phyloP scores from a whole-genome alignment of 1,140 invertebrate species.

The Conopomorpha cramerella region DNA sequence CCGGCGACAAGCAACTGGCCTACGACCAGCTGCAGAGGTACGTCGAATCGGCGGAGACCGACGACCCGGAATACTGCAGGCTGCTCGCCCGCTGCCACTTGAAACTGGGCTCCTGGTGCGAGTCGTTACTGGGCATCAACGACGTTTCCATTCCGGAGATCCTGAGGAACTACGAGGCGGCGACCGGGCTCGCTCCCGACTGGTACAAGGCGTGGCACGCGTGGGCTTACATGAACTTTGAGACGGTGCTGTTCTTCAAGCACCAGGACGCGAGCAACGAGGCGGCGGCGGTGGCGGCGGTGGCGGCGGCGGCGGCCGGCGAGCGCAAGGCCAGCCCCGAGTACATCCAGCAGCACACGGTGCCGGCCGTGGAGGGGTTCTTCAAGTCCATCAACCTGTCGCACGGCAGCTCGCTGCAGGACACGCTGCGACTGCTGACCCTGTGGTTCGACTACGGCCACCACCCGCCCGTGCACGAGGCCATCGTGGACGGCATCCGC shows the following conservation, averaged over 20 bases:
- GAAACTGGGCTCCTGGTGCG: conserved; percentile 90
- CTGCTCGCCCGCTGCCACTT: conserved; percentile 86
- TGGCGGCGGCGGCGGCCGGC: conserved; percentile 26
- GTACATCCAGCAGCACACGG: conserved; percentile 83
- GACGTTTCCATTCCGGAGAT: conserved; percentile 83
- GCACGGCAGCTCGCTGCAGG: conserved; percentile 92
- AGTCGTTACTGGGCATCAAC: conserved; percentile 79
- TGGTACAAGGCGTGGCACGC: conserved; percentile 98
- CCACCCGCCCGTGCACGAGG: conserved; percentile 89
- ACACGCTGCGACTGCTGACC: conserved; percentile 90
- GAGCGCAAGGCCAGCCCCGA: conserved; percentile 39
- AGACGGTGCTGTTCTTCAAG: conserved; percentile 92
- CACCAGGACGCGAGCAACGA: conserved; percentile 60
- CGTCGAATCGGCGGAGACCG: conserved; percentile 70
- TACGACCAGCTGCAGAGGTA: conserved; percentile 79
- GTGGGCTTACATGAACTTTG: conserved; percentile 97
- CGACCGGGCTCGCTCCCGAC: conserved; percentile 85
- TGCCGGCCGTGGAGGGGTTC: conserved; percentile 95
- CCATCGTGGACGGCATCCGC: conserved; percentile 88
- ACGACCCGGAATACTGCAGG: conserved; percentile 67
- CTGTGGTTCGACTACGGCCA: conserved; percentile 96
- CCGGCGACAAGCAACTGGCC: conserved; percentile 76
- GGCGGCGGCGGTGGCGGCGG: conserved; percentile 27
- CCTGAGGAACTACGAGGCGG: conserved; percentile 83
- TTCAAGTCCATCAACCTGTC: conserved; percentile 93